A percentile compares a stretch with the other conserved stretches of the same genome.
Conservation (phyloP, 2,113 vertebrate genomes). For the Grallaria varia region DNA sequence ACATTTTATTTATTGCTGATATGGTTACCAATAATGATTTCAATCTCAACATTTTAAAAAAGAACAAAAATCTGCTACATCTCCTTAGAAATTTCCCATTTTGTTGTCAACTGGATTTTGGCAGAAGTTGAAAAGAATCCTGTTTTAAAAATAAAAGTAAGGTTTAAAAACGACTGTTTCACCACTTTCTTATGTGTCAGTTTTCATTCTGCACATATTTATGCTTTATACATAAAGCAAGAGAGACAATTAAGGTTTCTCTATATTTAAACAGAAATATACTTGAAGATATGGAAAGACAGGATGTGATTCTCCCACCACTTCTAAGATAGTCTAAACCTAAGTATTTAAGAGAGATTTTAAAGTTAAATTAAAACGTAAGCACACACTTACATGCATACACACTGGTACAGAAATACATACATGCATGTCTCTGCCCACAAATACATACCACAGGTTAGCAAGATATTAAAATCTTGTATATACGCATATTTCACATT, state of each 20-base stretch:
- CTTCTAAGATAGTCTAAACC: neutral
- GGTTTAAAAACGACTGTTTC: fast-evolving
- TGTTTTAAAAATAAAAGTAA: neutral
- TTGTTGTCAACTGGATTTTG: neutral
- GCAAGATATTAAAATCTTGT: neutral
- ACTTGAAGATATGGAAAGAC: neutral
- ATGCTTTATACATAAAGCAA: neutral
- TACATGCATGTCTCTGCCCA: neutral
- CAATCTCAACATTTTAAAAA: neutral
- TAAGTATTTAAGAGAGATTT: neutral
- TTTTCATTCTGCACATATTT: neutral
- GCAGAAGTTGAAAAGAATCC: neutral
- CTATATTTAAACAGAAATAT: neutral
- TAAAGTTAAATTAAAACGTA: neutral
- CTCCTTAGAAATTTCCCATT: neutral
- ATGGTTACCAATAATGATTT: neutral
- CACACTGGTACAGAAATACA: neutral
- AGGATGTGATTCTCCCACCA: neutral
- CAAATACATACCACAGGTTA: neutral
- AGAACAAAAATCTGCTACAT: neutral
- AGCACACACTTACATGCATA: neutral
- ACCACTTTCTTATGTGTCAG: neutral
- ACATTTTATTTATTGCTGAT: neutral
- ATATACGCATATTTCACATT: neutral
- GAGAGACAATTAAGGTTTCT: neutral